A percentile compares a stretch with the other conserved stretches of the same genome.
phyloP scores from a whole-genome alignment of 2,888 invertebrate species.

The Neria commutata region DNA sequence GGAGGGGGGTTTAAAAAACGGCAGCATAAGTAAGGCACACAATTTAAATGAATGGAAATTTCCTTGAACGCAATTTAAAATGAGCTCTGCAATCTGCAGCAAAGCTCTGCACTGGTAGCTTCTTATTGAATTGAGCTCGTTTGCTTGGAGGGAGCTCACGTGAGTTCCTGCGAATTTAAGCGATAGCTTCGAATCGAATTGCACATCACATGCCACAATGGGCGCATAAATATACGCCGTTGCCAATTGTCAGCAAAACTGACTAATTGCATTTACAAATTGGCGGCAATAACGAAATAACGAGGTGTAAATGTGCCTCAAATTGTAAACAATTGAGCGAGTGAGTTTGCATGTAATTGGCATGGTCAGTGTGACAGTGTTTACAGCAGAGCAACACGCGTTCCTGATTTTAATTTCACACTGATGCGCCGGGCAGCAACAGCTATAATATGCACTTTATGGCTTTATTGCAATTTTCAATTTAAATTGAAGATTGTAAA shows the following conservation, averaged over 20 bases:
- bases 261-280: slow-evolving; percentile 47
- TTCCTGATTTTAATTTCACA: no score
- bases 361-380: not conserved
- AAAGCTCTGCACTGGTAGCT: no score
- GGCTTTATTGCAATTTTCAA: no score
- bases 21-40: no score
- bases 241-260: slow-evolving; percentile 17
- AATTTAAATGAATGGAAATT: not conserved
- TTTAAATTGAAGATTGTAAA: no score
- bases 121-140: slow-evolving; percentile 10
- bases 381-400: no score
- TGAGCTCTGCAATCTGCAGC: not conserved
- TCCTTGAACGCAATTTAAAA: not conserved
- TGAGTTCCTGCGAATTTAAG: not conserved
- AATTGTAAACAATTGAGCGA: slow-evolving; percentile 6
- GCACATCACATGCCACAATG: no score
- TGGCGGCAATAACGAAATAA: slow-evolving; percentile 37
- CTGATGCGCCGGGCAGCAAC: no score
- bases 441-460: no score
- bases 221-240: no score
- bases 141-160: slow-evolving; percentile 16
- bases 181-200: not conserved
- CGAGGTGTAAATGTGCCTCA: slow-evolving; percentile 11
- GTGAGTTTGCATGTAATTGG: not conserved
- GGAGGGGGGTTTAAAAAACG: no score